Evolutionary conservation across 2,888 invertebrate genomes (phyloP).

Genomic region (Nomada fucata): DNA sequence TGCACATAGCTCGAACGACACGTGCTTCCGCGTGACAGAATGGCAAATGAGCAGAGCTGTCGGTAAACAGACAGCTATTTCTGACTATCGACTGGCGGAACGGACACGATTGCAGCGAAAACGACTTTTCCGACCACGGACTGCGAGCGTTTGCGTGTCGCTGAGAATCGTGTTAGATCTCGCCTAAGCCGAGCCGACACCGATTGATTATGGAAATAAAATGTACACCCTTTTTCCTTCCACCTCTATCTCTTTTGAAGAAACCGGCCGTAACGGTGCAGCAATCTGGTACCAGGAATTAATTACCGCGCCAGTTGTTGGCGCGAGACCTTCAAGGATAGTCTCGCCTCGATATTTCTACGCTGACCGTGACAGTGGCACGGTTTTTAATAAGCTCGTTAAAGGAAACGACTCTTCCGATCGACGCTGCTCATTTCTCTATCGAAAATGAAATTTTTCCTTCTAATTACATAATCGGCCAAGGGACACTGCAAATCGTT

Average conservation of each 20-base stretch:
- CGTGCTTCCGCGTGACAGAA: slow-evolving; percentile 14
- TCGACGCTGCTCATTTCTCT: too few species aligned
- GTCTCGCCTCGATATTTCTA: slow-evolving; percentile 22
- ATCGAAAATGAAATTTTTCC: too few species aligned
- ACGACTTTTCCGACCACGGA: not conserved
- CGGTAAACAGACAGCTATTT: slow-evolving; percentile 21
- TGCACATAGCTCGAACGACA: not conserved
- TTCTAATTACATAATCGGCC: too few species aligned
- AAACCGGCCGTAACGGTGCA: slow-evolving; percentile 27
- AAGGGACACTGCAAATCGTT: too few species aligned
- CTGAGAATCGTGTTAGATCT: not conserved
- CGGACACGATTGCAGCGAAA: slow-evolving; percentile 13
- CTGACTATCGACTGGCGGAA: slow-evolving; percentile 16
- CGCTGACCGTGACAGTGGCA: slow-evolving; percentile 19
- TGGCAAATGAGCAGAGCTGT: slow-evolving; percentile 17
- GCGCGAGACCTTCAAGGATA: slow-evolving; percentile 31
- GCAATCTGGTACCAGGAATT: slow-evolving; percentile 37
- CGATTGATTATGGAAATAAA: slow-evolving; percentile 15
- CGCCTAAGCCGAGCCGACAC: not conserved
- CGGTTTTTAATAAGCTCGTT: not conserved
- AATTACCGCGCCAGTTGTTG: slow-evolving; percentile 48
- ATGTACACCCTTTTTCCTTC: not conserved
- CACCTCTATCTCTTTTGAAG: not conserved
- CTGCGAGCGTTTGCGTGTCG: not conserved
- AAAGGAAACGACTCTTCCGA: not conserved